These are phyloP conservation scores for Ursus arctos DNA, from an alignment of 2,113 vertebrate genomes.

Conservation along the genomic window DNA sequence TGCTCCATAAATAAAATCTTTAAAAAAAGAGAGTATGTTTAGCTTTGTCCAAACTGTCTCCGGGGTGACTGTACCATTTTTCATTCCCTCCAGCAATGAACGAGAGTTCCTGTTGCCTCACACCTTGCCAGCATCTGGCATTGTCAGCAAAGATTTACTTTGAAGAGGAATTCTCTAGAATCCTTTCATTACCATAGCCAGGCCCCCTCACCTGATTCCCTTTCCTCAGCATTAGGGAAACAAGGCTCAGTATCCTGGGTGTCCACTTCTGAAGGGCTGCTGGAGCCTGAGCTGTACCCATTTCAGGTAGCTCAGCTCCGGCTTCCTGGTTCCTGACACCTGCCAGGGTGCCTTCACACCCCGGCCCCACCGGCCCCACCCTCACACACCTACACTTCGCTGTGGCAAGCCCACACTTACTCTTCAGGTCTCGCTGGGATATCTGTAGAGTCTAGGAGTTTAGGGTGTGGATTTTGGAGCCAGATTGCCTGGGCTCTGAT, in stretches of 20 bases:
- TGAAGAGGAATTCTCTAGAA: background rate
- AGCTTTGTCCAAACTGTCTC: background rate
- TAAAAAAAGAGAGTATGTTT: background rate
- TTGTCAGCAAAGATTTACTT: background rate
- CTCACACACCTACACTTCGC: too few relatives aligned
- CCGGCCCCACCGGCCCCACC: fast-evolving
- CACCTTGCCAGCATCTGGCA: background rate
- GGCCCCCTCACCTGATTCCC: background rate
- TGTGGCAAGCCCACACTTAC: background rate
- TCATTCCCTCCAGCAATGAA: background rate
- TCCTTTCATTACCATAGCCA: background rate
- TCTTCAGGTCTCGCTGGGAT: background rate
- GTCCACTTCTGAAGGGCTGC: background rate
- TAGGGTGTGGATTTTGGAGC: background rate
- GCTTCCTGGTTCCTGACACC: background rate
- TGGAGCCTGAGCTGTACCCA: too few relatives aligned
- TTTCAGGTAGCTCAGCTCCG: background rate
- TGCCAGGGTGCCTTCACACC: background rate
- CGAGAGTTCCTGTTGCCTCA: background rate
- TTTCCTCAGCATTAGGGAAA: background rate
- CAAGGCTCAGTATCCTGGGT: fast-evolving
- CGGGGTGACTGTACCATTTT: background rate
- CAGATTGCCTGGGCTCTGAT: background rate
- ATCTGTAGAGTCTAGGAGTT: background rate
- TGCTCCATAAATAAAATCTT: too few relatives aligned